Evolutionary conservation across 2,113 vertebrate genomes (phyloP).

Genomic region (Ancistrus triradiatus): DNA sequence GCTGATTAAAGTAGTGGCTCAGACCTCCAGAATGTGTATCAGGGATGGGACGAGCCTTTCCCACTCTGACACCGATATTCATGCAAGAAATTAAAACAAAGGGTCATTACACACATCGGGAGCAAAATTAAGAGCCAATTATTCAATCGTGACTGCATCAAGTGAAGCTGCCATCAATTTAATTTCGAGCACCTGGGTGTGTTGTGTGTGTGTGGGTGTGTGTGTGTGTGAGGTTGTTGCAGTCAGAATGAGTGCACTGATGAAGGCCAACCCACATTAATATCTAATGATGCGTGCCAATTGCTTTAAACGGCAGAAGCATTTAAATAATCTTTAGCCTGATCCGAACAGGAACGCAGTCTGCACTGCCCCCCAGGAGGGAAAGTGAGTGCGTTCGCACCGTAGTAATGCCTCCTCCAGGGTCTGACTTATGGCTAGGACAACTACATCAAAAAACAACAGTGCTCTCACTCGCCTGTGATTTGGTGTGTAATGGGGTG

Average conservation of each 20-base stretch:
- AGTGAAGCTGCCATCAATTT: slow-evolving; percentile 57
- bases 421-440: slow-evolving; percentile 38
- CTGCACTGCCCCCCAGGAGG: slow-evolving; percentile 1
- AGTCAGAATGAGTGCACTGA: slow-evolving; percentile 21
- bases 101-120: slow-evolving; percentile 60
- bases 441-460: slow-evolving; percentile 34
- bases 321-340: slow-evolving; percentile 34
- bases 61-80: slow-evolving; percentile 36
- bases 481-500: slow-evolving; percentile 28
- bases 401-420: slow-evolving; percentile 24
- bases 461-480: slow-evolving; percentile 26
- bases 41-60: no score
- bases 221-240: background rate
- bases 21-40: no score
- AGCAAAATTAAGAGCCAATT: slow-evolving; percentile 71
- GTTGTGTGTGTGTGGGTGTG: background rate
- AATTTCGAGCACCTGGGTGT: slow-evolving; percentile 49
- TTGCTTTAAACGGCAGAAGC: slow-evolving; percentile 37
- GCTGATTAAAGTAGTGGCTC: no score
- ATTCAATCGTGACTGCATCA: slow-evolving; percentile 64
- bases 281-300: slow-evolving; percentile 38
- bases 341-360: slow-evolving; percentile 23
- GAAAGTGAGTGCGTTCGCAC: background rate
- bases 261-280: slow-evolving; percentile 36
- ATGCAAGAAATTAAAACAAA: slow-evolving; percentile 67